Evolutionary conservation across 2,888 invertebrate genomes (phyloP).

Genomic region (Allophyes oxyacanthae): DNA sequence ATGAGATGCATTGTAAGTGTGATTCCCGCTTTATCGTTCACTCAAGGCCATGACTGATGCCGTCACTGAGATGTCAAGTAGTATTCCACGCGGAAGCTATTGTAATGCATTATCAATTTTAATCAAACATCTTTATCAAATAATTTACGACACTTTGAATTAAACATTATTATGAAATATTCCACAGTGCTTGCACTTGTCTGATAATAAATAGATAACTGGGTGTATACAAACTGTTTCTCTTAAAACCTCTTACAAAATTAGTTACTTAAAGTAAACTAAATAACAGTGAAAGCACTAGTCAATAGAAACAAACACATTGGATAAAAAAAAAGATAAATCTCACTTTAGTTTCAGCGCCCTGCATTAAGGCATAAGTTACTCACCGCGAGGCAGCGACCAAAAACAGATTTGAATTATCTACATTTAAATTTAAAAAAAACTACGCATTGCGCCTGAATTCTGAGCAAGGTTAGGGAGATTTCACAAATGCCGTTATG

Average conservation of each 20-base stretch:
- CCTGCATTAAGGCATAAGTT: constrained; percentile 9
- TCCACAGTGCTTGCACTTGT: background rate
- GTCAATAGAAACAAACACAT: too few relatives aligned
- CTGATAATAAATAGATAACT: background rate
- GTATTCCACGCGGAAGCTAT: constrained; percentile 6
- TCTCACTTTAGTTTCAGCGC: constrained; percentile 19
- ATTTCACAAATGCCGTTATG: too few relatives aligned
- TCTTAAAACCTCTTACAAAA: background rate
- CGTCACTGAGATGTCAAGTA: background rate
- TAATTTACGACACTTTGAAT: constrained; percentile 11
- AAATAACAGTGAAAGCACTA: constrained; percentile 5
- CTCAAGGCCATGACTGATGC: constrained; percentile 10
- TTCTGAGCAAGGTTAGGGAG: too few relatives aligned
- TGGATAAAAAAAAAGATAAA: background rate
- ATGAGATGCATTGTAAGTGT: too few relatives aligned
- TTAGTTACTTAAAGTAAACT: constrained; percentile 6
- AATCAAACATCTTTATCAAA: constrained; percentile 29
- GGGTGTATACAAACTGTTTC: background rate
- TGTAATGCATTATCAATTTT: constrained; percentile 18
- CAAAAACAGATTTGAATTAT: background rate
- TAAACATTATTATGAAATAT: constrained; percentile 5
- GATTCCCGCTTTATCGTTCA: too few relatives aligned
- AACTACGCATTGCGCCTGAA: too few relatives aligned
- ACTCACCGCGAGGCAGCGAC: constrained; percentile 11
- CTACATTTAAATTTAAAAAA: constrained; percentile 8